Percentiles rank a stretch among this genome's conserved stretches.
Conservation (phyloP, 1,140 invertebrate genomes). For the Sarcophaga peregrina region DNA sequence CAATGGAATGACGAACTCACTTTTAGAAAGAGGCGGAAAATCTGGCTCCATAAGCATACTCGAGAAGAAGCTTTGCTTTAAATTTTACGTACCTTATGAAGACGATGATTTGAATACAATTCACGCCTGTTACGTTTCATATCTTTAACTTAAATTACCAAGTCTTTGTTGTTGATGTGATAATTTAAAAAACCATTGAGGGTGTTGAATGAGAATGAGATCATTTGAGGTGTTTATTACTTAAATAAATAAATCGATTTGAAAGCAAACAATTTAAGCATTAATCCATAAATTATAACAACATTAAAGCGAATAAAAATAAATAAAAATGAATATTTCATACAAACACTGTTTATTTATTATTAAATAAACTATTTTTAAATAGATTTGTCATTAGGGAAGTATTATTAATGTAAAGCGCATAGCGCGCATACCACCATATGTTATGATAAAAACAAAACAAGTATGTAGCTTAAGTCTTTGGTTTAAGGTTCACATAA, state of each 20-base stretch:
- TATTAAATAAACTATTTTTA: slow-evolving; percentile 33
- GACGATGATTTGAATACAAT: no score
- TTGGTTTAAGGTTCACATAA: slow-evolving; percentile 14
- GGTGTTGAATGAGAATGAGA: background rate
- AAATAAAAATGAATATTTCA: background rate
- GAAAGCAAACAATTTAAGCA: background rate
- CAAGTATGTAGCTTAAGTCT: slow-evolving; percentile 29
- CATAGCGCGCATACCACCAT: background rate
- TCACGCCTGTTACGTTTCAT: no score
- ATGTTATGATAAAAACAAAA: background rate
- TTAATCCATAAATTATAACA: background rate
- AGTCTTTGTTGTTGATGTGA: no score
- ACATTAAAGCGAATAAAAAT: no score
- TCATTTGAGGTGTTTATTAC: slow-evolving; percentile 22
- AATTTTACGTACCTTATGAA: no score
- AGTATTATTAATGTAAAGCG: background rate
- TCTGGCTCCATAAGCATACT: no score
- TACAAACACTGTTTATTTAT: background rate
- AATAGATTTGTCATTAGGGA: slow-evolving; percentile 34
- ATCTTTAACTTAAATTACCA: no score
- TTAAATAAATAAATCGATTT: background rate
- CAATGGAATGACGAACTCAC: no score
- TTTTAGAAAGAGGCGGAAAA: no score
- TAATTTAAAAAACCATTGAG: background rate
- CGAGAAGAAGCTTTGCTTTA: no score